These are phyloP conservation scores for Acrocyrtus sp. DNA, from an alignment of 2,888 invertebrate genomes.

Conservation along the genomic window DNA sequence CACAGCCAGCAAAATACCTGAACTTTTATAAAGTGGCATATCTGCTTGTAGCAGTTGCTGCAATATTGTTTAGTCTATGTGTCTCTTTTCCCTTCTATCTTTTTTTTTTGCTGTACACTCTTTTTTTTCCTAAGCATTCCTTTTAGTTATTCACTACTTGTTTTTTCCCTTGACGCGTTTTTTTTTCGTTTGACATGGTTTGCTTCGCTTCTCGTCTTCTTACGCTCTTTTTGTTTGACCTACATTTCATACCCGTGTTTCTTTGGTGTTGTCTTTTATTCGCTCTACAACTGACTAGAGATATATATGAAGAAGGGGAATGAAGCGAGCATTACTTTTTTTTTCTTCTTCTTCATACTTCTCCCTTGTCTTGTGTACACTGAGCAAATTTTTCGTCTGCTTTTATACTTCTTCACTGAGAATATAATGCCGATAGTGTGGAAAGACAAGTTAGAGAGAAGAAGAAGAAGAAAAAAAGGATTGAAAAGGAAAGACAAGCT, in stretches of 20 bases:
- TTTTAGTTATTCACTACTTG: too few relatives aligned
- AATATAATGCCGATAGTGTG: too few relatives aligned
- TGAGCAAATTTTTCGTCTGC: not conserved
- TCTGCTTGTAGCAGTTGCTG: too few relatives aligned
- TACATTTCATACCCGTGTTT: constrained; percentile 51
- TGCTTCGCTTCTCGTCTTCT: constrained; percentile 34
- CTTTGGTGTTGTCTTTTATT: not conserved
- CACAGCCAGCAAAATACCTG: too few relatives aligned
- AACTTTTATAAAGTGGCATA: too few relatives aligned
- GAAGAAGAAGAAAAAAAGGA: constrained; percentile 1
- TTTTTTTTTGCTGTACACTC: not conserved
- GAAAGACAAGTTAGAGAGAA: constrained; percentile 1
- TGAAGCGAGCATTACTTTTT: not conserved
- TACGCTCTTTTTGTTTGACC: constrained; percentile 52
- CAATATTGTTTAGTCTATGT: too few relatives aligned
- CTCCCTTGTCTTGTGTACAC: not conserved
- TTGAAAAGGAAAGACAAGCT: too few relatives aligned
- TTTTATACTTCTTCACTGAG: too few relatives aligned
- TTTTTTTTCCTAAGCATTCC: too few relatives aligned
- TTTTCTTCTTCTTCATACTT: not conserved
- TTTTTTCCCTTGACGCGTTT: constrained; percentile 40
- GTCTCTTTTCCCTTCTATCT: too few relatives aligned
- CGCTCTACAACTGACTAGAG: too few relatives aligned
- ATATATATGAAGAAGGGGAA: too few relatives aligned
- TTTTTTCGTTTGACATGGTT: constrained; percentile 30